Evolutionary conservation across 2,888 invertebrate genomes (phyloP).

Genomic region (Limnephilus rhombicus): DNA sequence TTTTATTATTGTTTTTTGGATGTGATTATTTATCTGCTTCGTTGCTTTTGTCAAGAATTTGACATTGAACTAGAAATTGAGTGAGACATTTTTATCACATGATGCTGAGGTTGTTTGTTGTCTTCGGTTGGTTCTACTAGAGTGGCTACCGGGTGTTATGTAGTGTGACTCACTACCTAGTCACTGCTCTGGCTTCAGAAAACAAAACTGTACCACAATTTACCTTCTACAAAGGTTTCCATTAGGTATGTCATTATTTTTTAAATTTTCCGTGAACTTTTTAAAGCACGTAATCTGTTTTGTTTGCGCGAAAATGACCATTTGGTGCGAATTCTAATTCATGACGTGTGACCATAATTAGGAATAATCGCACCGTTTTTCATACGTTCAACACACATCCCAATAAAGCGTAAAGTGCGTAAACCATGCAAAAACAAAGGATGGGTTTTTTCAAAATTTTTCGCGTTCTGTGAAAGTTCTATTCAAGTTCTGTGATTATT

Average conservation of each 20-base stretch:
- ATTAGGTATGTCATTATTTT: conserved; percentile 22
- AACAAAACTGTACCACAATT: background rate
- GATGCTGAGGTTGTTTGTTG: background rate
- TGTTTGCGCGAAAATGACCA: background rate
- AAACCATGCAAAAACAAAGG: no score
- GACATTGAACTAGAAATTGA: conserved; percentile 34
- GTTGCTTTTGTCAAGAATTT: conserved; percentile 15
- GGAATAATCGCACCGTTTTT: background rate
- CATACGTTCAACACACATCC: background rate
- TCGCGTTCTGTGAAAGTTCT: no score
- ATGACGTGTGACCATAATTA: background rate
- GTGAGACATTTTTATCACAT: background rate
- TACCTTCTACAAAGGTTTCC: background rate
- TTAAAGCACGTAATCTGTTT: background rate
- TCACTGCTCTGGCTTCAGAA: background rate
- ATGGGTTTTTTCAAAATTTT: no score
- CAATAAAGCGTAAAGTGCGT: no score
- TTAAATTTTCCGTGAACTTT: conserved; percentile 19
- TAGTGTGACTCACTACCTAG: background rate
- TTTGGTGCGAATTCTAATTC: background rate
- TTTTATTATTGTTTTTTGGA: background rate
- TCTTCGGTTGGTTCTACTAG: background rate
- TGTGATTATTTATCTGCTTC: conserved; percentile 12
- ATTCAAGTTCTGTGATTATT: no score
- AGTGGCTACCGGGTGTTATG: background rate